These are phyloP conservation scores for Sylvilagus bachmani DNA, from an alignment of 2,113 vertebrate genomes.

Conservation along the genomic window DNA sequence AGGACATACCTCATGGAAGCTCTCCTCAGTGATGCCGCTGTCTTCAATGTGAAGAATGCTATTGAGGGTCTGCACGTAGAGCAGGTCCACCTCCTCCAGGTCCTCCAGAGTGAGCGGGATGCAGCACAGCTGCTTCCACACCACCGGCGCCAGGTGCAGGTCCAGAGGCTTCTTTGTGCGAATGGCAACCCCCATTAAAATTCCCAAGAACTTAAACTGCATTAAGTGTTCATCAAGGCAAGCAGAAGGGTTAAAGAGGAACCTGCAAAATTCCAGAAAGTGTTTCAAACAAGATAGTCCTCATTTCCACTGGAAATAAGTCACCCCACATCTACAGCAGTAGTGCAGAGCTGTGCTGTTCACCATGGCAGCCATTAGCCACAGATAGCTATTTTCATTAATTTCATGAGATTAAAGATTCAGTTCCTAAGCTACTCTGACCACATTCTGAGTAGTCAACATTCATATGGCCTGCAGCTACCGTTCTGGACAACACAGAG, in stretches of 20 bases:
- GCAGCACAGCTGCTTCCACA: constrained; percentile 95
- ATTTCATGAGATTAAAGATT: neutral
- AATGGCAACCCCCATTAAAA: constrained; percentile 94
- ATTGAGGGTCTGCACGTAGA: constrained; percentile 94
- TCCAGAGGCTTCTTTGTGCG: constrained; percentile 94
- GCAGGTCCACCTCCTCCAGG: constrained; percentile 93
- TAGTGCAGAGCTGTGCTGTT: neutral
- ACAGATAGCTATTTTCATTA: neutral
- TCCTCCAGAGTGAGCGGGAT: constrained; percentile 92
- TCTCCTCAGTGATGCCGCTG: constrained; percentile 94
- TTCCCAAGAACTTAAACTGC: constrained; percentile 94
- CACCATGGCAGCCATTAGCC: neutral
- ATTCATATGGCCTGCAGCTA: neutral
- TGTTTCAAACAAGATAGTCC: neutral
- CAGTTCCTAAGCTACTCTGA: neutral
- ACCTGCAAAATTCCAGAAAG: constrained; percentile 84
- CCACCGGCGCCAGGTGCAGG: constrained; percentile 92
- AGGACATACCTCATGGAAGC: constrained; percentile 92
- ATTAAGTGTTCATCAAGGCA: constrained; percentile 92
- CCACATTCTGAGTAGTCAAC: neutral
- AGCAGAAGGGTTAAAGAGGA: constrained; percentile 93
- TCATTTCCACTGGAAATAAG: constrained; percentile 17
- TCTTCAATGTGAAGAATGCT: constrained; percentile 97
- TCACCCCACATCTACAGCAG: neutral
- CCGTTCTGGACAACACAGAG: neutral